These are phyloP conservation scores for Carapus acus DNA, from an alignment of 2,797 vertebrate genomes.

Conservation along the genomic window DNA sequence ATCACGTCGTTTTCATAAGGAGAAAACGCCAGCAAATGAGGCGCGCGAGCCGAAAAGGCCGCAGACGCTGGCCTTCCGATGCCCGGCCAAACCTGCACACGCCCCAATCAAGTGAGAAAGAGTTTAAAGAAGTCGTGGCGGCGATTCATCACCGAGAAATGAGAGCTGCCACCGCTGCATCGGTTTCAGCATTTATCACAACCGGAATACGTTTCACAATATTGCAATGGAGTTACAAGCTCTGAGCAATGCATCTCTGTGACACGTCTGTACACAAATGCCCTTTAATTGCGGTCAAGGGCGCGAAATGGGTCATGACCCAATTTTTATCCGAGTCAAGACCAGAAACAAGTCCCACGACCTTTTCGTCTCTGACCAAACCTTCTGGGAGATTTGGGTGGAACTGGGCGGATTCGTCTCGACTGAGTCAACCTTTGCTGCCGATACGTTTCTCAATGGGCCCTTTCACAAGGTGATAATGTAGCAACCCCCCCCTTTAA, in stretches of 20 bases:
- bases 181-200: slow-evolving; percentile 28
- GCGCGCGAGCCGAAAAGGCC: slow-evolving; percentile 24
- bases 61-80: slow-evolving; percentile 51
- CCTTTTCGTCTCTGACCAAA: slow-evolving; percentile 25
- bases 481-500: slow-evolving; percentile 61
- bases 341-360: slow-evolving; percentile 16
- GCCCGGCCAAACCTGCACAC: slow-evolving; percentile 46
- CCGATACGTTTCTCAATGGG: slow-evolving; percentile 57
- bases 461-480: slow-evolving; percentile 61
- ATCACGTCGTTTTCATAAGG: slow-evolving; percentile 55
- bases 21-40: slow-evolving; percentile 51
- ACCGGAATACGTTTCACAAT: slow-evolving; percentile 17
- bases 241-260: slow-evolving; percentile 6
- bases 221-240: slow-evolving; percentile 5
- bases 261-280: slow-evolving; percentile 12
- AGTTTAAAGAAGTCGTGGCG: slow-evolving; percentile 18
- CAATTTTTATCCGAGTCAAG: slow-evolving; percentile 24
- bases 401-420: slow-evolving; percentile 13
- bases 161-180: background rate
- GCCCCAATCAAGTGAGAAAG: slow-evolving; percentile 33
- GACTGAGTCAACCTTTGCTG: slow-evolving; percentile 24
- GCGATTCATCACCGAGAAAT: slow-evolving; percentile 10
- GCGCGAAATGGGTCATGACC: slow-evolving; percentile 24
- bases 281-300: slow-evolving; percentile 10
- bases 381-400: slow-evolving; percentile 10